These are phyloP conservation scores for Gryllus longicercus DNA, from an alignment of 2,888 invertebrate species.

Conservation along the genomic window DNA sequence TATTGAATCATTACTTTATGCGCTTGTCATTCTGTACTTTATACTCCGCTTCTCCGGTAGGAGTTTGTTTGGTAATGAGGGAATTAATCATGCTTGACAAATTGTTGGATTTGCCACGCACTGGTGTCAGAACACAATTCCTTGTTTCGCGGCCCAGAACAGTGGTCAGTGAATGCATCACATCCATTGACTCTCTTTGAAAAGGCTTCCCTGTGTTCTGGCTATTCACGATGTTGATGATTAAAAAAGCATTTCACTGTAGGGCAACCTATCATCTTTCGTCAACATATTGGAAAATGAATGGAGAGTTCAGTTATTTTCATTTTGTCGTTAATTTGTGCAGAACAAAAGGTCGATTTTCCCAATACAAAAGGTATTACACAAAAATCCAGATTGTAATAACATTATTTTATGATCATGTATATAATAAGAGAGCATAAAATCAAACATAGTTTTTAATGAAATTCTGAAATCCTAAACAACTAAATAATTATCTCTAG, in stretches of 20 bases:
- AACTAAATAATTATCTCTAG: too few species aligned
- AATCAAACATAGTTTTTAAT: too few species aligned
- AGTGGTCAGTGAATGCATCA: not conserved
- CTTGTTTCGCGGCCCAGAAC: not conserved
- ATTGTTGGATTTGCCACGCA: not conserved
- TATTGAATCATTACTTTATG: slow-evolving; percentile 8
- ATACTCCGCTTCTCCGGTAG: not conserved
- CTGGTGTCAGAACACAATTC: not conserved
- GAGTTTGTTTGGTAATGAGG: not conserved
- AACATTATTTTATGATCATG: too few species aligned
- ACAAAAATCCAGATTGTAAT: too few species aligned
- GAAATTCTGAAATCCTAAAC: too few species aligned
- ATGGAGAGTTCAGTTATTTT: too few species aligned
- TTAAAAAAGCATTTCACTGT: not conserved
- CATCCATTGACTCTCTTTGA: not conserved
- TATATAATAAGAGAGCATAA: too few species aligned
- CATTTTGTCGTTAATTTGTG: too few species aligned
- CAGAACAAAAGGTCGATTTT: too few species aligned
- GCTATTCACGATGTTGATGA: not conserved
- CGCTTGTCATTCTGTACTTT: not conserved
- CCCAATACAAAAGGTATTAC: too few species aligned
- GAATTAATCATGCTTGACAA: slow-evolving; percentile 10
- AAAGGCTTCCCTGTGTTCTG: not conserved
- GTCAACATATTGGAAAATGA: too few species aligned
- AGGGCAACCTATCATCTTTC: too few species aligned